A percentile compares a stretch with the other conserved stretches of the same genome.
Evolutionary conservation across 2,113 vertebrate genomes (phyloP).

Genomic region (Lagopus leucura): DNA sequence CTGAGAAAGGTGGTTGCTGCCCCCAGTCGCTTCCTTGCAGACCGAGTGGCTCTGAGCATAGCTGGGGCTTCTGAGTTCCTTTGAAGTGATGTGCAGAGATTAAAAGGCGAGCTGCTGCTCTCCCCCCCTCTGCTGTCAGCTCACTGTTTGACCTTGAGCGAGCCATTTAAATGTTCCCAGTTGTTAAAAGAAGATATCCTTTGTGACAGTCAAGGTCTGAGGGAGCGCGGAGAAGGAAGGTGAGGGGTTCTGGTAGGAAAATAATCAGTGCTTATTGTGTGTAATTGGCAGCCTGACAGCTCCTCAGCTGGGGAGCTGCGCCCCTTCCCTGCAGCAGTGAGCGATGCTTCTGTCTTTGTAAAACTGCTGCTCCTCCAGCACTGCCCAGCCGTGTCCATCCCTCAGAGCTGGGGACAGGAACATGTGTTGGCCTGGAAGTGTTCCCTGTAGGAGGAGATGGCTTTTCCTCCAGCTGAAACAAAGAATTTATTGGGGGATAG

Average conservation of each 20-base stretch:
- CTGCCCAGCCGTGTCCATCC: fast-evolving
- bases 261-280: not conserved
- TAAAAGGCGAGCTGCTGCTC: not conserved
- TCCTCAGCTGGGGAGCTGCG: not conserved
- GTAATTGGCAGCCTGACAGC: not conserved
- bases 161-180: not conserved
- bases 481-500: not conserved
- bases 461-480: not conserved
- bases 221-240: not conserved
- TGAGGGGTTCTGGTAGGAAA: not conserved
- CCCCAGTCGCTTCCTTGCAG: not conserved
- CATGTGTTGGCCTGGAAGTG: not conserved
- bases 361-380: not conserved
- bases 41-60: not conserved
- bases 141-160: not conserved
- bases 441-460: not conserved
- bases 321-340: not conserved
- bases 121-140: not conserved
- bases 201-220: not conserved
- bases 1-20: slow-evolving; percentile 41
- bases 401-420: not conserved
- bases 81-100: not conserved
- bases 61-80: not conserved
- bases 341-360: not conserved
- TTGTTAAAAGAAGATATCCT: not conserved